Conservation (phyloP, 2,888 invertebrate species). For the Lasioglossum leucozonium region DNA sequence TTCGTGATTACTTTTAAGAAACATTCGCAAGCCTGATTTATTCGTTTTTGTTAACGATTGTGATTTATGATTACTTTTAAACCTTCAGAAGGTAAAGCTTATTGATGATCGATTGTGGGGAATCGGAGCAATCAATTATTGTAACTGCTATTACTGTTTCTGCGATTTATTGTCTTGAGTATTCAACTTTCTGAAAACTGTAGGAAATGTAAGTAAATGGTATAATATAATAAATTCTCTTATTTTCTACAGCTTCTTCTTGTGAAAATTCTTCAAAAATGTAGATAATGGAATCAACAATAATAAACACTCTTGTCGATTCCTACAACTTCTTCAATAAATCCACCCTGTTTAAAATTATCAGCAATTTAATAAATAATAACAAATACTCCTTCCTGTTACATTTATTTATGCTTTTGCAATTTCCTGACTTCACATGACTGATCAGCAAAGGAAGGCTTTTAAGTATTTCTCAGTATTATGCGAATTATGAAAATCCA, state of each 20-base stretch:
- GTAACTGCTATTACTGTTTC: background rate
- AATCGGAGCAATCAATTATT: background rate
- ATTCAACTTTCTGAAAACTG: too few relatives aligned
- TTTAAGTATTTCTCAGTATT: background rate
- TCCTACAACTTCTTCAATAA: too few relatives aligned
- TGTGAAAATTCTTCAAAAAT: too few relatives aligned
- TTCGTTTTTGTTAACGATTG: background rate
- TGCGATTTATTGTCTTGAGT: background rate
- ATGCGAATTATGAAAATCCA: background rate
- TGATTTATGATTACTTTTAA: background rate
- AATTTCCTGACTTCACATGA: background rate
- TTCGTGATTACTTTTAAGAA: background rate
- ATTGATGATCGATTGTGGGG: background rate
- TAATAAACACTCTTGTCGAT: too few relatives aligned
- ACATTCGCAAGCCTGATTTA: background rate
- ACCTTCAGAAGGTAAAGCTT: background rate
- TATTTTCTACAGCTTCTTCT: too few relatives aligned
- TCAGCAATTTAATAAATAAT: too few relatives aligned
- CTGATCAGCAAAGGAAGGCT: background rate
- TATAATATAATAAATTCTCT: too few relatives aligned
- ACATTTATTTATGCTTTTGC: background rate
- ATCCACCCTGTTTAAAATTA: too few relatives aligned
- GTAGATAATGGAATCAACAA: too few relatives aligned
- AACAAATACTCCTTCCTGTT: background rate
- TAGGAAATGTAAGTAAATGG: too few relatives aligned